Conservation (phyloP, 1,140 invertebrate genomes). For the Tetragonula clypearis region DNA sequence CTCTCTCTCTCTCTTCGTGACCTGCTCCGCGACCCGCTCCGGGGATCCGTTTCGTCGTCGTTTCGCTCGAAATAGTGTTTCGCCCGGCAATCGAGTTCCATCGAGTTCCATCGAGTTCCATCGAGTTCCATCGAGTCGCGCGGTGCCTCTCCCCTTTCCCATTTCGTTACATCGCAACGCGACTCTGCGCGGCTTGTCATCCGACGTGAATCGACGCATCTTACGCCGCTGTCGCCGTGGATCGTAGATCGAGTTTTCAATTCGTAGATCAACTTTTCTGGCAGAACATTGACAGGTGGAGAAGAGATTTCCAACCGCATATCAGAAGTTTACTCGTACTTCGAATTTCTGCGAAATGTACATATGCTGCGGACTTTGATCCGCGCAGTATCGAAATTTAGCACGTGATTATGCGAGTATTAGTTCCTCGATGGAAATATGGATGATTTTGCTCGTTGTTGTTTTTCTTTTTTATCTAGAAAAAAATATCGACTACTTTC, state of each 20-base stretch:
- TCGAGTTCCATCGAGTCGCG: constrained; percentile 27
- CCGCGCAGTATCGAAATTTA: too few relatives aligned
- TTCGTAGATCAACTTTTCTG: neutral
- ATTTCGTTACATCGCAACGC: constrained; percentile 37
- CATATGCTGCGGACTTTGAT: too few relatives aligned
- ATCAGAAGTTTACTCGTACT: too few relatives aligned
- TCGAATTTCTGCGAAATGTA: too few relatives aligned
- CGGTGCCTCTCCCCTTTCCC: neutral
- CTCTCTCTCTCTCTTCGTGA: too few relatives aligned
- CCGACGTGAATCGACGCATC: neutral
- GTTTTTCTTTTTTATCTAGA: too few relatives aligned
- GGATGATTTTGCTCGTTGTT: too few relatives aligned
- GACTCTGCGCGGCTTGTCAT: neutral
- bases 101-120: constrained; percentile 37
- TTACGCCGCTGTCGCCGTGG: neutral
- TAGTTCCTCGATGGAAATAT: too few relatives aligned
- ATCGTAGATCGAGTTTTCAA: neutral
- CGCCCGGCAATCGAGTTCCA: constrained; percentile 40
- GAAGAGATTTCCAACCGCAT: too few relatives aligned
- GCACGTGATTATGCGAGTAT: too few relatives aligned
- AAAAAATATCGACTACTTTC: too few relatives aligned
- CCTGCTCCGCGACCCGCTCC: neutral
- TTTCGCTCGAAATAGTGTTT: constrained; percentile 35
- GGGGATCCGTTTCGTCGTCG: constrained; percentile 13
- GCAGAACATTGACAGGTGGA: too few relatives aligned